phyloP scores from a whole-genome alignment of 2,888 invertebrate genomes.

The Drosophila neonasuta region DNA sequence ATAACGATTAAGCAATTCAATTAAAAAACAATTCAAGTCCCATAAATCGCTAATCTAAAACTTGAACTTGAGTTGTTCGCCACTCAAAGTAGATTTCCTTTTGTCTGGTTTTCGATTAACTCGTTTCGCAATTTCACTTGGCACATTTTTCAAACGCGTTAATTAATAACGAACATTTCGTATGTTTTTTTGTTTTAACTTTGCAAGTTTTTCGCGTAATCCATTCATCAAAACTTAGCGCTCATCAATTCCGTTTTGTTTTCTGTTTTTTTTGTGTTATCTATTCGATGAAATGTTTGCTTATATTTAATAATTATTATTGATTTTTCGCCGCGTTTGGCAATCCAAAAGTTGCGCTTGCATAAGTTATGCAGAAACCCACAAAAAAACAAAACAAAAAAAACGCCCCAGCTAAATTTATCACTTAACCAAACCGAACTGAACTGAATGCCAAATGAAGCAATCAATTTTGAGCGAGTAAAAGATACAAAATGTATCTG shows the following conservation, averaged over 20 bases:
- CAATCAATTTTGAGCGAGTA: slow-evolving; percentile 26
- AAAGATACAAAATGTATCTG: slow-evolving; percentile 15
- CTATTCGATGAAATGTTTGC: slow-evolving; percentile 24
- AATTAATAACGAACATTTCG: slow-evolving; percentile 35
- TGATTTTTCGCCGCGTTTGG: slow-evolving; percentile 38
- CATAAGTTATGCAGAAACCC: slow-evolving; percentile 48
- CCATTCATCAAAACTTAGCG: slow-evolving; percentile 45
- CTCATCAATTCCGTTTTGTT: slow-evolving; percentile 20
- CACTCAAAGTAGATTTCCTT: slow-evolving; percentile 1
- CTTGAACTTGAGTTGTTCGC: slow-evolving; percentile 6
- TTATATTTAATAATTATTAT: slow-evolving; percentile 37
- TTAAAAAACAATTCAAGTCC: slow-evolving; percentile 5
- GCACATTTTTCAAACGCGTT: slow-evolving; percentile 28
- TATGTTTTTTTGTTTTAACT: slow-evolving; percentile 10
- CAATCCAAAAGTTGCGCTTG: slow-evolving; percentile 36
- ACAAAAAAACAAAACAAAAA: not conserved
- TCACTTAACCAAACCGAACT: slow-evolving; percentile 15
- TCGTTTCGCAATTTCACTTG: slow-evolving; percentile 38
- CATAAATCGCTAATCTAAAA: slow-evolving; percentile 9
- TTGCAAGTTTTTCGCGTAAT: slow-evolving; percentile 18
- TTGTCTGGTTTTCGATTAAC: slow-evolving; percentile 31
- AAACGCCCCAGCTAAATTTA: slow-evolving; percentile 28
- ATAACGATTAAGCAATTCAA: not conserved
- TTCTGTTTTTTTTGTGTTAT: slow-evolving; percentile 6
- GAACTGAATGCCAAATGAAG: slow-evolving; percentile 60